Percentiles rank a stretch among this genome's conserved stretches.
These are phyloP conservation scores for Clarias fuscus DNA, from an alignment of 2,797 vertebrate species.

Conservation along the genomic window DNA sequence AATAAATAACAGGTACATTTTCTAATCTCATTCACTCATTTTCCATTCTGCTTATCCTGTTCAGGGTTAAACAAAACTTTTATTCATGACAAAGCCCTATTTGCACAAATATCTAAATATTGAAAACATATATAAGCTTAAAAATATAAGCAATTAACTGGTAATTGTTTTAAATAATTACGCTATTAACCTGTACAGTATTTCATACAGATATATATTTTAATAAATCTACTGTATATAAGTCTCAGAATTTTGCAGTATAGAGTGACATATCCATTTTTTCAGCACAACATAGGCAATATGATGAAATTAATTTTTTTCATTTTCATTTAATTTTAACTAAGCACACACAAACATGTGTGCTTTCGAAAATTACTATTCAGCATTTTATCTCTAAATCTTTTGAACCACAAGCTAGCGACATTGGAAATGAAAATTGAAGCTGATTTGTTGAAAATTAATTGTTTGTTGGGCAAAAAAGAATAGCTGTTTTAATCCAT, in stretches of 20 bases:
- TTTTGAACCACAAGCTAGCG: not conserved
- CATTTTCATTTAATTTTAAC: too few species aligned
- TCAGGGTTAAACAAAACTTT: not conserved
- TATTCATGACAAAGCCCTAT: too few species aligned
- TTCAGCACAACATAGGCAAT: too few species aligned
- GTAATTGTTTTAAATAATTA: not conserved
- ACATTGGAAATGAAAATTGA: not conserved
- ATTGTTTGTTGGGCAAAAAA: not conserved
- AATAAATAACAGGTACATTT: too few species aligned
- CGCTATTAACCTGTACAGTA: not conserved
- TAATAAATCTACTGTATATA: too few species aligned
- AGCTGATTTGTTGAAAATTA: not conserved
- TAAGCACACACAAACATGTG: too few species aligned
- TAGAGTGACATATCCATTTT: too few species aligned
- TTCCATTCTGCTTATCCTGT: too few species aligned
- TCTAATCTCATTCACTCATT: too few species aligned
- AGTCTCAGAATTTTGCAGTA: too few species aligned
- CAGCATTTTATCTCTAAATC: not conserved
- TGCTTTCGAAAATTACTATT: not conserved
- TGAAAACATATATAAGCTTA: not conserved
- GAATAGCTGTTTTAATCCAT: not conserved
- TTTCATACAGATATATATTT: not conserved
- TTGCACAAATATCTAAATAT: not conserved
- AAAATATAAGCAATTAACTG: not conserved
- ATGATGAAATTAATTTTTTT: too few species aligned